These are phyloP conservation scores for Poicephalus meyeri DNA, from an alignment of 2,113 vertebrate genomes.

Conservation along the genomic window DNA sequence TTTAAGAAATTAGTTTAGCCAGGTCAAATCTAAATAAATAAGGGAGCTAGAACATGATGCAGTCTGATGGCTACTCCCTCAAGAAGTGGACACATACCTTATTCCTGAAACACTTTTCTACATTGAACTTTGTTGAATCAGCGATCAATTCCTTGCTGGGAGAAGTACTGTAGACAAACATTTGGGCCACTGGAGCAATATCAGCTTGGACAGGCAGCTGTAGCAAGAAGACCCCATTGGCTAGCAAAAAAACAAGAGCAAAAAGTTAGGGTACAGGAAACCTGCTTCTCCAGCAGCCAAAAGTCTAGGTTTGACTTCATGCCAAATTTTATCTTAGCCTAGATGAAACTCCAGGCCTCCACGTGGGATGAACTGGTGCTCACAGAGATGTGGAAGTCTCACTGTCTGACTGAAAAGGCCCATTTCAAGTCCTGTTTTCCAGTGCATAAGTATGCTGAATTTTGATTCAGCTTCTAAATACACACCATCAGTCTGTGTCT, in stretches of 20 bases:
- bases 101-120: slow-evolving; percentile 83
- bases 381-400: not conserved
- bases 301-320: not conserved
- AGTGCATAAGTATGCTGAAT: not conserved
- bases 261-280: not conserved
- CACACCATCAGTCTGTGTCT: not conserved
- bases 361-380: not conserved
- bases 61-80: not conserved
- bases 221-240: slow-evolving; percentile 70
- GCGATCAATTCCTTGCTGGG: slow-evolving; percentile 80
- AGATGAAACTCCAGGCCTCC: not conserved
- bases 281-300: not conserved
- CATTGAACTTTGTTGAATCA: slow-evolving; percentile 77
- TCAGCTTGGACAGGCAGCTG: slow-evolving; percentile 54
- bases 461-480: not conserved
- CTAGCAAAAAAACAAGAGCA: slow-evolving; percentile 45
- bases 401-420: not conserved
- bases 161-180: slow-evolving; percentile 81
- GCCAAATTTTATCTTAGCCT: not conserved
- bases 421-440: not conserved
- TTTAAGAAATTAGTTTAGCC: not conserved
- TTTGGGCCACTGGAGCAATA: slow-evolving; percentile 79
- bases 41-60: not conserved
- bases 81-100: slow-evolving; percentile 72
- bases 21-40: not conserved